These are phyloP conservation scores for Antedon bifida DNA, from an alignment of 35 echinoderm and acorn worm genomes.

Conservation along the genomic window DNA sequence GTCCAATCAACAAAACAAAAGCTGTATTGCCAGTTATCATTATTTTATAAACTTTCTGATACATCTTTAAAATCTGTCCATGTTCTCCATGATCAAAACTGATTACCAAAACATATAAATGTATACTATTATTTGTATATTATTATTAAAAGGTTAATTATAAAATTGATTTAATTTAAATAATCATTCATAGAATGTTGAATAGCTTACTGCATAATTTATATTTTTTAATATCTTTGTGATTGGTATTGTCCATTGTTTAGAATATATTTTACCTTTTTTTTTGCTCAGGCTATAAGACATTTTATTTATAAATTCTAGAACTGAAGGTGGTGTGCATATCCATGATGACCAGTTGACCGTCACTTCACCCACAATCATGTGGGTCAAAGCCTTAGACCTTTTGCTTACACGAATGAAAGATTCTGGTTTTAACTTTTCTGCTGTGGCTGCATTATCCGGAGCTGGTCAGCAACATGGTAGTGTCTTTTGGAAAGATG, in stretches of 20 bases:
- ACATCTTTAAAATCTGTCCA: no score
- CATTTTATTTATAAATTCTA: conserved; percentile 22
- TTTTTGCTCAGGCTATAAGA: no score
- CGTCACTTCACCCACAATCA: conserved; percentile 83
- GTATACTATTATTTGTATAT: no score
- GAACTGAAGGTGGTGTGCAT: conserved; percentile 61
- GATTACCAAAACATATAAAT: no score
- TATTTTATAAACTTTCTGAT: background rate
- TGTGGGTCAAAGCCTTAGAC: conserved; percentile 96
- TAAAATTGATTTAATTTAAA: no score
- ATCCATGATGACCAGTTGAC: conserved; percentile 53
- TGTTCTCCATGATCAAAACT: no score
- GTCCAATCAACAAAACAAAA: no score
- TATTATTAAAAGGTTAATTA: no score
- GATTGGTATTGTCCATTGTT: no score
- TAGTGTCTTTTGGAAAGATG: conserved; percentile 81
- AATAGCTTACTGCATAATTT: background rate
- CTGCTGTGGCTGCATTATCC: conserved; percentile 64
- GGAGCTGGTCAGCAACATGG: conserved; percentile 99
- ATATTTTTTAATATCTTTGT: background rate
- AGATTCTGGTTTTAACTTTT: conserved; percentile 56
- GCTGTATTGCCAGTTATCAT: background rate
- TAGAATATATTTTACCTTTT: background rate
- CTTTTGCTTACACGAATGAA: conserved; percentile 70
- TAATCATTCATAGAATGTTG: no score